phyloP scores from a whole-genome alignment of 2,888 invertebrate species.

The Neoscelio sp. region DNA sequence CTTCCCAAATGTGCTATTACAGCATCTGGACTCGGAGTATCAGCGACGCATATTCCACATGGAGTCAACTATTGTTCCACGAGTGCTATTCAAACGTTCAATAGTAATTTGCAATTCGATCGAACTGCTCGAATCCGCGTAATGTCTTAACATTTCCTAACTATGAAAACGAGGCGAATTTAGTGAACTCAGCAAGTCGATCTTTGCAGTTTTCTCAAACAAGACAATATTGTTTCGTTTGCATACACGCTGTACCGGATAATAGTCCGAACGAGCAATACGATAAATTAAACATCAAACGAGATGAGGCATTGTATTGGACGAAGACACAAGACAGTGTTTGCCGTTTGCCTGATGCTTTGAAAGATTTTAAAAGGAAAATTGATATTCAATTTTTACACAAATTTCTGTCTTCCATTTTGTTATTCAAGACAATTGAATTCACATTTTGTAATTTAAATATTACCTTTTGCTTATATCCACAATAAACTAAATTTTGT shows the following conservation, averaged over 20 bases:
- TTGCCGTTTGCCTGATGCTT: no score
- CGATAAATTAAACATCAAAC: no score
- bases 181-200: slow-evolving; percentile 52
- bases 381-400: no score
- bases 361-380: no score
- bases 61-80: slow-evolving; percentile 49
- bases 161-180: slow-evolving; percentile 38
- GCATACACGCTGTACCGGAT: not conserved
- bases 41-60: slow-evolving; percentile 46
- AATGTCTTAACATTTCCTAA: slow-evolving; percentile 20
- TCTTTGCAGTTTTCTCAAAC: slow-evolving; percentile 52
- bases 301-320: no score
- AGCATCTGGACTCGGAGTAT: slow-evolving; percentile 43
- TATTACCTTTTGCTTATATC: no score
- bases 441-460: no score
- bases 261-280: no score
- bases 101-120: slow-evolving; percentile 64
- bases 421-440: no score
- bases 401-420: no score
- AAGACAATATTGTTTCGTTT: slow-evolving; percentile 41
- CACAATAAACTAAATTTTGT: no score
- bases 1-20: slow-evolving; percentile 57
- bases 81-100: slow-evolving; percentile 48
- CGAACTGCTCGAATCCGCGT: slow-evolving; percentile 46
- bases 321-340: no score